Base-by-base conservation (phyloP, 2,888 invertebrate genomes). In the Caenorhabditis angaria region DNA sequence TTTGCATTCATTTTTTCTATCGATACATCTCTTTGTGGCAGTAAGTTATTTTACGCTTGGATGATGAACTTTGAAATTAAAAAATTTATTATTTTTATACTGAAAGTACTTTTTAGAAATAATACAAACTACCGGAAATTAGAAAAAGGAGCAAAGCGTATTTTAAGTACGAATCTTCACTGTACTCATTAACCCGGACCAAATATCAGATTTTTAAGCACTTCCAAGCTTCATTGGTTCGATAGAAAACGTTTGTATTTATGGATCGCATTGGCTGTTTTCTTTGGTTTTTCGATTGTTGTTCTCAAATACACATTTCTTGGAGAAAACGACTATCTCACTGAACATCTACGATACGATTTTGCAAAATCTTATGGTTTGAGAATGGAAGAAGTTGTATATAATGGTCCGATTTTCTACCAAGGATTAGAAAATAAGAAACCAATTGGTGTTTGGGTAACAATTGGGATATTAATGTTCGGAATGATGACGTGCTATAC, bases 401-500 rank as follows among this genome's bases (percentile, higher is more conserved):
- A 70, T 22, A 65, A 65, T 35, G 70, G 70, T 1, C 70, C 70
- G 8, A 63, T 69, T 4, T 69, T 61, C 64, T 69, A 69, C 25
- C 60, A 51, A 28, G 27, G 59, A n/a, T 14, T 10, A n/a, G 24
- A 1, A 8, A 24, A 0, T 24, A 2, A 41, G 18, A 41, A 41
- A 41, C 41, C 41, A n/a, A 64, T 55, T 51, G 22, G 60, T 14
- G 60, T 65, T 14, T 57, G 60, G 63, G 8, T 60, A 12, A 63
- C 69, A n/a, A 32, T 69, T 5, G 54, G 69, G 22, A 60, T 64
- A 27, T 3, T 41, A 14, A 41, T 14, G 41, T 3, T 41, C 3
- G 18, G 10, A 41, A 41, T 41, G 29, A 35, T 57, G 0, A 25
- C 61, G 1, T 70, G 54, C 65, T 56, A 65, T 22, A 57, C 22